Evolutionary conservation across 2,797 vertebrate species (phyloP).

Genomic region (Poecilia gillii): DNA sequence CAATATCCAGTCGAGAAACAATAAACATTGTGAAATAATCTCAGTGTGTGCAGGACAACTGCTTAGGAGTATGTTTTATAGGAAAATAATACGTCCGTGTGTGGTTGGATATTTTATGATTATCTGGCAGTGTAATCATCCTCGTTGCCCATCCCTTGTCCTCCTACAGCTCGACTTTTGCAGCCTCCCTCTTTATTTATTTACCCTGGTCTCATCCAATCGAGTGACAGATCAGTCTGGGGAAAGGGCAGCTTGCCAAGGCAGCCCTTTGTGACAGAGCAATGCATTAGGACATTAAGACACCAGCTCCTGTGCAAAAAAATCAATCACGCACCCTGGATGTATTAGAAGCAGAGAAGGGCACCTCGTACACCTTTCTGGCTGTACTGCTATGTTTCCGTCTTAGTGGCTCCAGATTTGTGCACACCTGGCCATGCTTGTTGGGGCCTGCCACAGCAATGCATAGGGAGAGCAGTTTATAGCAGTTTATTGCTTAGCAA

Average conservation of each 20-base stretch:
- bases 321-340: slow-evolving; percentile 80
- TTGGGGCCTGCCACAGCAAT: background rate
- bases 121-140: slow-evolving; percentile 64
- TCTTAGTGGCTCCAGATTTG: slow-evolving; percentile 27
- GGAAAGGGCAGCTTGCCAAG: slow-evolving; percentile 83
- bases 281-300: slow-evolving; percentile 86
- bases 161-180: slow-evolving; percentile 48
- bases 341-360: slow-evolving; percentile 77
- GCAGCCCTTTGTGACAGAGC: slow-evolving; percentile 81
- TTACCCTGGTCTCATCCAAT: slow-evolving; percentile 81
- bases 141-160: slow-evolving; percentile 59
- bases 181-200: slow-evolving; percentile 78
- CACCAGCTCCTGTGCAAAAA: slow-evolving; percentile 73
- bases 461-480: too few relatives aligned
- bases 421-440: slow-evolving; percentile 58
- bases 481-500: too few relatives aligned
- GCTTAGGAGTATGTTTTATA: slow-evolving; percentile 26
- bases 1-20: slow-evolving; percentile 63
- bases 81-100: slow-evolving; percentile 7
- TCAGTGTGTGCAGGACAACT: slow-evolving; percentile 29
- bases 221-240: slow-evolving; percentile 77
- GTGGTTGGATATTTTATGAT: slow-evolving; percentile 38
- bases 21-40: slow-evolving; percentile 49
- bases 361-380: slow-evolving; percentile 63
- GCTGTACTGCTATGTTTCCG: slow-evolving; percentile 32